phyloP scores from a whole-genome alignment of 2,888 invertebrate genomes.

The Cylindroiulus punctatus region DNA sequence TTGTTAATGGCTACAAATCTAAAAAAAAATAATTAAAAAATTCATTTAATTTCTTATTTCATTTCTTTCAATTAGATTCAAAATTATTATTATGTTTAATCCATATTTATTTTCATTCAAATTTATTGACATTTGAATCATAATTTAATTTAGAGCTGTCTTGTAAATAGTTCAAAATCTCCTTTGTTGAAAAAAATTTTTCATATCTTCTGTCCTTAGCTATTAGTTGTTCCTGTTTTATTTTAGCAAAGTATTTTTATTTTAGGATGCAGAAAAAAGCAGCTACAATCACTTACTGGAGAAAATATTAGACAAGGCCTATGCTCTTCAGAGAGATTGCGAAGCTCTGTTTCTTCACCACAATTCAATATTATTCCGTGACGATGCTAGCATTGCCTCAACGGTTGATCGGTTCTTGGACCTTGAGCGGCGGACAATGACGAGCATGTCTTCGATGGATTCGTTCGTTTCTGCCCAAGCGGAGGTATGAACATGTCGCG shows the following conservation, averaged over 20 bases:
- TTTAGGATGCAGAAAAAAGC: conserved; percentile 76
- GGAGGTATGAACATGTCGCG: conserved; percentile 63
- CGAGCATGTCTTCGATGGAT: conserved; percentile 85
- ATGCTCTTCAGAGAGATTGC: conserved; percentile 81
- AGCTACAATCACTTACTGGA: conserved; percentile 86
- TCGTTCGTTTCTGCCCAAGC: conserved; percentile 97
- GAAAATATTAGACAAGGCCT: conserved; percentile 82
- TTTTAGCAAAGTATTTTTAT: not conserved
- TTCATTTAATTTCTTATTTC: too few relatives aligned
- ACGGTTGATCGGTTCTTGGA: conserved; percentile 58
- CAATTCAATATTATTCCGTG: conserved; percentile 81
- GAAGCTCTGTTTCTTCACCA: conserved; percentile 62
- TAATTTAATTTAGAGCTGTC: too few relatives aligned
- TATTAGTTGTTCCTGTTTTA: too few relatives aligned
- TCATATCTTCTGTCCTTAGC: too few relatives aligned
- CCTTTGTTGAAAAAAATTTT: too few relatives aligned
- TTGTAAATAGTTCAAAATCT: too few relatives aligned
- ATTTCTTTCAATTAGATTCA: too few relatives aligned
- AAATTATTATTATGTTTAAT: too few relatives aligned
- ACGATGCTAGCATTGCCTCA: conserved; percentile 67
- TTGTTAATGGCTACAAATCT: too few relatives aligned
- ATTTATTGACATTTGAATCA: too few relatives aligned
- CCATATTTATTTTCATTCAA: too few relatives aligned
- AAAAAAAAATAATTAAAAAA: too few relatives aligned
- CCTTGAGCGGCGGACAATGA: conserved; percentile 65